A percentile compares a stretch with the other conserved stretches of the same genome.
These are phyloP conservation scores for Poeciliopsis retropinna DNA, from an alignment of 2,113 vertebrate genomes.

Conservation along the genomic window DNA sequence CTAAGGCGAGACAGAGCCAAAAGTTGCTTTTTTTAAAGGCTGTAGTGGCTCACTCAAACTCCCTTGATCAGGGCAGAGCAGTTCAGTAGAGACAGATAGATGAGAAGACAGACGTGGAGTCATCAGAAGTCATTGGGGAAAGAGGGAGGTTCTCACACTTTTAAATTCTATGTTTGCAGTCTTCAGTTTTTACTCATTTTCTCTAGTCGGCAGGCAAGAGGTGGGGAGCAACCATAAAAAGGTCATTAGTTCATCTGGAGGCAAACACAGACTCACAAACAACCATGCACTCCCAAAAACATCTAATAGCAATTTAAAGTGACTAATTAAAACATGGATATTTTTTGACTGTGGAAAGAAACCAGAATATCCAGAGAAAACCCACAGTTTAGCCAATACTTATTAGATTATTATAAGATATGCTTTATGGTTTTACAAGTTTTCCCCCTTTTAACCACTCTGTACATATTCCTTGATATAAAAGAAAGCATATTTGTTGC, in stretches of 20 bases:
- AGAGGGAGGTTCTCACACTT: not conserved
- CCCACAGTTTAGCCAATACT: not conserved
- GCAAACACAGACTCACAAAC: not conserved
- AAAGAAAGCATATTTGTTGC: not conserved
- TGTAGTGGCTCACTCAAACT: slow-evolving; percentile 51
- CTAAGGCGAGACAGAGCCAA: slow-evolving; percentile 46
- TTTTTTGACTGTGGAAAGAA: not conserved
- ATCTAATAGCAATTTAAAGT: not conserved
- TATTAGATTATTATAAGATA: not conserved
- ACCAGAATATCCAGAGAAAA: not conserved
- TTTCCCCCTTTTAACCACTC: not conserved
- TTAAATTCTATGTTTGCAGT: not conserved
- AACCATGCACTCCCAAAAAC: not conserved
- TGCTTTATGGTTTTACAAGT: not conserved
- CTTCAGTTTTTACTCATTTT: not conserved
- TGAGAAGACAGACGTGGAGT: not conserved
- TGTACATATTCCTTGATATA: not conserved
- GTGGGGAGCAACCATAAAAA: not conserved
- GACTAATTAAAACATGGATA: slow-evolving; percentile 1
- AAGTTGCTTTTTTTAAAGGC: slow-evolving; percentile 54
- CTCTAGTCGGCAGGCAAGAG: not conserved
- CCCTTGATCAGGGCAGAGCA: slow-evolving; percentile 53
- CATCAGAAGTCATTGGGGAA: not conserved
- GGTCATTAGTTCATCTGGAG: not conserved
- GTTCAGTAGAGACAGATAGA: not conserved